Percentiles rank a stretch among this genome's conserved stretches.
Conservation (phyloP, 2,888 invertebrate species). For the Spisula subtruncata region DNA sequence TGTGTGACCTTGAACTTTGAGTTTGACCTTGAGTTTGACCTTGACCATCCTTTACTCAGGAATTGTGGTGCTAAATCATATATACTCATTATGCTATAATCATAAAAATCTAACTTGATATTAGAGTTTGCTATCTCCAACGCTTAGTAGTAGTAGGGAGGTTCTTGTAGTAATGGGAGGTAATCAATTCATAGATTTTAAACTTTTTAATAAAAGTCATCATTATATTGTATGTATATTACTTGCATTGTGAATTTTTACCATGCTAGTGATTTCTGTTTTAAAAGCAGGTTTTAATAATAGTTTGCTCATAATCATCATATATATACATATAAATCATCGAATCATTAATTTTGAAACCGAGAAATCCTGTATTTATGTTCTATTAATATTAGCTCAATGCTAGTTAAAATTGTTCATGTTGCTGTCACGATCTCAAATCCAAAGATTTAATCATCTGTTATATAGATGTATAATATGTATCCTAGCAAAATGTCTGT, state of each 20-base stretch:
- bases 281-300: not conserved
- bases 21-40: not conserved
- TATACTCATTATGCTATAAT: not conserved
- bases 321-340: not conserved
- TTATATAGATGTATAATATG: not conserved
- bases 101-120: not conserved
- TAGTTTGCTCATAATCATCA: too few relatives aligned
- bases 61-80: not conserved
- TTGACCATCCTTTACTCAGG: not conserved
- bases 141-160: not conserved
- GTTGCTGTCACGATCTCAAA: slow-evolving; percentile 33
- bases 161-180: not conserved
- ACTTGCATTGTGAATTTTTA: not conserved
- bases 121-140: not conserved
- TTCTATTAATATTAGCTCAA: not conserved
- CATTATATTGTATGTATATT: not conserved
- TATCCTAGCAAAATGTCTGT: not conserved
- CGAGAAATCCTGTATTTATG: not conserved
- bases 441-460: slow-evolving; percentile 28
- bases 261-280: not conserved
- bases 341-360: not conserved
- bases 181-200: not conserved
- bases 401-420: not conserved
- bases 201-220: not conserved
- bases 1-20: not conserved